Evolutionary conservation across 2,888 invertebrate species (phyloP).

Genomic region (Actias luna): DNA sequence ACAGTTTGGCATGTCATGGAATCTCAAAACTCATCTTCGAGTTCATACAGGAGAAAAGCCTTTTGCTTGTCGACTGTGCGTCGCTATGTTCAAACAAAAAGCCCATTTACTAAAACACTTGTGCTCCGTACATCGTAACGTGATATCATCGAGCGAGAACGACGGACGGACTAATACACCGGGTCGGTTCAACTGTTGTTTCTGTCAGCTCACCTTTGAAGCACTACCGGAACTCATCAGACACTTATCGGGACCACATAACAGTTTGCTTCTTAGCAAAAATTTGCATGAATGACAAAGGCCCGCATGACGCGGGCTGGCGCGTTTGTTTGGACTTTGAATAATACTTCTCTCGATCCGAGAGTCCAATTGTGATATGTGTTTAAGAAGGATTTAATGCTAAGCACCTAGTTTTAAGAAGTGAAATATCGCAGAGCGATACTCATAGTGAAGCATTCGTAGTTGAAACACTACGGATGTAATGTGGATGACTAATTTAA

Average conservation of each 20-base stretch:
- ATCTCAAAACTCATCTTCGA: conserved; percentile 92
- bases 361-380: conserved; percentile 81
- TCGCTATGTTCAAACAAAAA: conserved; percentile 96
- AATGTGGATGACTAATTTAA: conserved; percentile 61
- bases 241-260: conserved; percentile 93
- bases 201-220: conserved; percentile 92
- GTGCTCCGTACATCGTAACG: conserved; percentile 94
- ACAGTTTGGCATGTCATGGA: conserved; percentile 96
- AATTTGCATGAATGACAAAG: conserved; percentile 88
- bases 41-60: conserved; percentile 95
- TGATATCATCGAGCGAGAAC: conserved; percentile 91
- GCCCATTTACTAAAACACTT: conserved; percentile 93
- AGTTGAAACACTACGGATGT: conserved; percentile 58
- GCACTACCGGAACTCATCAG: conserved; percentile 92
- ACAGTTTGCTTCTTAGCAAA: conserved; percentile 92
- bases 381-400: conserved; percentile 70
- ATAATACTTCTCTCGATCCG: conserved; percentile 62
- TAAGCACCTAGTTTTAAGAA: conserved; percentile 67
- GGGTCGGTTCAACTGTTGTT: conserved; percentile 91
- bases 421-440: conserved; percentile 78
- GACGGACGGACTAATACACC: conserved; percentile 83
- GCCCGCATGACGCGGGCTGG: conserved; percentile 57
- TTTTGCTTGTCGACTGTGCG: conserved; percentile 93
- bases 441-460: conserved; percentile 68
- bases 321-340: conserved; percentile 71